phyloP scores from a whole-genome alignment of 2,797 vertebrate species.

The Melanitta fusca region DNA sequence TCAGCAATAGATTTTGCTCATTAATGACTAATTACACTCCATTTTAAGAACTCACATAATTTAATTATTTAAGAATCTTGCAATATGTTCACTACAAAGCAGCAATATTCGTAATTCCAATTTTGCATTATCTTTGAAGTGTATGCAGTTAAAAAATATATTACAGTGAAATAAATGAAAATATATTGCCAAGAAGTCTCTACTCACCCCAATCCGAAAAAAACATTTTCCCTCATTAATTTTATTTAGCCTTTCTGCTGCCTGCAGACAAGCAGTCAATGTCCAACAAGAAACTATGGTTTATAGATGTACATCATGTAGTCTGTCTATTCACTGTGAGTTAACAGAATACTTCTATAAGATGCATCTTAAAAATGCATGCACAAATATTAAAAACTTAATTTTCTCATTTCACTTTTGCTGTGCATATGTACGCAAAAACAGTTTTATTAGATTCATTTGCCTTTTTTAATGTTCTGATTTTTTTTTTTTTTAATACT shows the following conservation, averaged over 20 bases:
- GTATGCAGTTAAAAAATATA: conserved; percentile 46
- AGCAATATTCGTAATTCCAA: conserved; percentile 65
- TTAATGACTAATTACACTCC: conserved; percentile 78
- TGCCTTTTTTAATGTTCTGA: not conserved
- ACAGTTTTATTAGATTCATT: not conserved
- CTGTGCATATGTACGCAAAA: not conserved
- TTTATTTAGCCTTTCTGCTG: conserved; percentile 42
- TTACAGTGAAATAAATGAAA: conserved; percentile 70
- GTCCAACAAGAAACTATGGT: conserved; percentile 19
- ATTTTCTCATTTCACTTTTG: not conserved
- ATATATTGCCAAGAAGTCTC: conserved; percentile 44
- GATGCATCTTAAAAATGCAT: not conserved
- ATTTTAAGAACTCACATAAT: conserved; percentile 75
- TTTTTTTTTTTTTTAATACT: not conserved
- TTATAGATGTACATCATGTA: not conserved
- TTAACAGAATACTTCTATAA: not conserved
- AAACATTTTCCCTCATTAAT: conserved; percentile 36
- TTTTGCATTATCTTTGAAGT: conserved; percentile 79
- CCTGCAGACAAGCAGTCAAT: conserved; percentile 17
- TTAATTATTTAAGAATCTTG: conserved; percentile 79
- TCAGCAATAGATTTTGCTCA: conserved; percentile 68
- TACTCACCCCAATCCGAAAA: conserved; percentile 18
- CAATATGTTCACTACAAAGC: conserved; percentile 74
- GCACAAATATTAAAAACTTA: not conserved
- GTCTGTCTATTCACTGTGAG: conserved; percentile 1